Conservation (phyloP, 2,113 vertebrate genomes). For the Gallinago paraguaiae region DNA sequence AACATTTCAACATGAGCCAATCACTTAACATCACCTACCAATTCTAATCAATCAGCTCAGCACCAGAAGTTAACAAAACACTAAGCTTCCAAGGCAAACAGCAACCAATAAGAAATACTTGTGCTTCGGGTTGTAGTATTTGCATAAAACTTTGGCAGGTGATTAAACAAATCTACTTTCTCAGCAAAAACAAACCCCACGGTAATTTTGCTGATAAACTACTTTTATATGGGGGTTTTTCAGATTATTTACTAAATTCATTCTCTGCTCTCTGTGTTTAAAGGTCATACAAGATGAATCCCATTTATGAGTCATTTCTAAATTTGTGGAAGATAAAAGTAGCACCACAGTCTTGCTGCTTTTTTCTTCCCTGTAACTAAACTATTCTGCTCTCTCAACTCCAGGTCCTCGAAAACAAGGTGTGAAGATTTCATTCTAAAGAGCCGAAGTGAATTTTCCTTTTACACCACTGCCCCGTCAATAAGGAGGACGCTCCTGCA, state of each 20-base stretch:
- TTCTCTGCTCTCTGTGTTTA: background rate
- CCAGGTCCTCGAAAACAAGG: background rate
- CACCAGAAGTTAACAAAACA: background rate
- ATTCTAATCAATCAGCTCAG: slow-evolving; percentile 39
- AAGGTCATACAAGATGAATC: slow-evolving; percentile 20
- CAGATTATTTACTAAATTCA: slow-evolving; percentile 31
- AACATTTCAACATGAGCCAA: background rate
- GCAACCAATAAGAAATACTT: background rate
- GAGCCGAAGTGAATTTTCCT: background rate
- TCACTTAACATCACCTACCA: background rate
- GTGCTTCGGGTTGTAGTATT: slow-evolving; percentile 31
- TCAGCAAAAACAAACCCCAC: slow-evolving; percentile 37
- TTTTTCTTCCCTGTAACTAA: background rate
- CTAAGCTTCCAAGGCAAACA: slow-evolving; percentile 16
- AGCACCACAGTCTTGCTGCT: background rate
- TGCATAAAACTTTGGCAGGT: slow-evolving; percentile 57
- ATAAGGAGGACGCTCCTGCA: background rate
- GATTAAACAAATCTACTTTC: slow-evolving; percentile 52
- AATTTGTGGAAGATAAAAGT: background rate
- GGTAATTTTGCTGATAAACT: slow-evolving; percentile 40
- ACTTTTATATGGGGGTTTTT: background rate
- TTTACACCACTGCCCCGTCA: background rate
- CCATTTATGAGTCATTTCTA: slow-evolving; percentile 23
- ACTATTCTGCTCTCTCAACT: background rate
- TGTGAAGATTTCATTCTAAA: background rate